Base-by-base conservation (phyloP, 2,888 invertebrate genomes). In the Cosmia trapezina region DNA sequence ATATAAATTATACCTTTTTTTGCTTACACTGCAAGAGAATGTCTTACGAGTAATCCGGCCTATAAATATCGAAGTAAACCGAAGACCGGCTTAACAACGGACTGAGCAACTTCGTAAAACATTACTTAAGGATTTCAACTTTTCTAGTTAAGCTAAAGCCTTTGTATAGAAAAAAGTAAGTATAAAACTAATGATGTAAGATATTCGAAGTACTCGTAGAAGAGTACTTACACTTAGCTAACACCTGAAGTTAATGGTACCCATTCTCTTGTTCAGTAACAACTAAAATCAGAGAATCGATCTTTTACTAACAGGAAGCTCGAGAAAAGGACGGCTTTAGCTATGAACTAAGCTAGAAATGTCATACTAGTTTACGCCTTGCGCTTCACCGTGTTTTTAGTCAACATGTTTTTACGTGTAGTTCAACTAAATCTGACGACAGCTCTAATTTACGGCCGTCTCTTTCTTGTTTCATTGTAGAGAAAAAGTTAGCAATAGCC, bases 31-130 rank as follows among this genome's bases (percentile, higher is more conserved):
- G 51, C 63, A 77, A 68, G 41, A 79, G 19, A 69, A 66, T 37
- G 47, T 70, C 73, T 68, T 67, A 12, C 19, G n/a, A 43, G 60
- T 83, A 81, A 83, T 81, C 83, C 81, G 12, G 71, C 54, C 78
- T 70, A 81, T 83, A 83, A 83, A 83, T 83, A 83, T 81, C 81
- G 72, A 28, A 78, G 81, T 61, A 73, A 75, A 72, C 74, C 68
- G 45, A 71, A 69, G 65, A 73, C 65, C 63, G 66, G 78, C 71
- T 83, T 80, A 78, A 76, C 77, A 78, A 73, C 70, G 62, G 54
- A 72, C 82, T 63, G 71, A 14, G 17, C 22, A 72, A 75, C 78
- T 71, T 72, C 43, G 62, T 57, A 63, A 77, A 75, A 69, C 76
- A 70, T 76, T 74, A 67, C 70, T 76, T 81, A 60, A 70, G 54